Evolutionary conservation across 1,140 invertebrate genomes (phyloP).

Genomic region (Zophobas morio): DNA sequence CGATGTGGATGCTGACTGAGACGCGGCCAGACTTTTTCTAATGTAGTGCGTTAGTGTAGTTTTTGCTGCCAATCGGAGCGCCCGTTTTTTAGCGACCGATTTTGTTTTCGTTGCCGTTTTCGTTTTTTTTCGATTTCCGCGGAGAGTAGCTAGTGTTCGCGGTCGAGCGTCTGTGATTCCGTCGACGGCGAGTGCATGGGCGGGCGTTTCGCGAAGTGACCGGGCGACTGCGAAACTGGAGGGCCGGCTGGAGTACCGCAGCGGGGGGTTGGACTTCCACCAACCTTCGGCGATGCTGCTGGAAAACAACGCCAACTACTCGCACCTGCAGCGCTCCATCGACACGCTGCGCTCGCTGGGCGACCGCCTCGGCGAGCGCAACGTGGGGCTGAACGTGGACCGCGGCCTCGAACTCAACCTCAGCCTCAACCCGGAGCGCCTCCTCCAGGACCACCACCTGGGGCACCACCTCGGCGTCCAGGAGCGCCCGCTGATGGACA

Average conservation of each 20-base stretch:
- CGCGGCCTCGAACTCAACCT: conserved; percentile 62
- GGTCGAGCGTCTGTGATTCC: neutral
- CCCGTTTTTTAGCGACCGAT: conserved; percentile 54
- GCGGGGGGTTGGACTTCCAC: conserved; percentile 66
- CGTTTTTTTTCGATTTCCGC: conserved; percentile 38
- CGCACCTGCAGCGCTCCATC: conserved; percentile 78
- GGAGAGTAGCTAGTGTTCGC: conserved; percentile 10
- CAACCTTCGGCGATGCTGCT: conserved; percentile 63
- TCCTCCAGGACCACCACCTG: no score
- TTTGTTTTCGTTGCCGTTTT: conserved; percentile 57
- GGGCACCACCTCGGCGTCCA: conserved; percentile 62
- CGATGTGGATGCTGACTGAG: conserved; percentile 58
- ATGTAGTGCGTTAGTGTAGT: conserved; percentile 61
- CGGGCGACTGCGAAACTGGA: conserved; percentile 59
- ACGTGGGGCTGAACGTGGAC: conserved; percentile 57
- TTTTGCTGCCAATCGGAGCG: conserved; percentile 59
- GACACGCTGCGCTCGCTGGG: conserved; percentile 74
- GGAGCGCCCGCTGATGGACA: conserved; percentile 53
- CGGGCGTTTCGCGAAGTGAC: neutral
- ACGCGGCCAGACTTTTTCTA: conserved; percentile 60
- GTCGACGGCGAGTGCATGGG: neutral
- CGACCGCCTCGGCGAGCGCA: conserved; percentile 63
- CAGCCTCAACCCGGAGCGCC: conserved; percentile 61
- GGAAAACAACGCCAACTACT: conserved; percentile 69
- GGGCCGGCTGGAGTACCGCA: conserved; percentile 64